Conservation (phyloP, 2,797 vertebrate species). For the Hafferia zeledoni region DNA sequence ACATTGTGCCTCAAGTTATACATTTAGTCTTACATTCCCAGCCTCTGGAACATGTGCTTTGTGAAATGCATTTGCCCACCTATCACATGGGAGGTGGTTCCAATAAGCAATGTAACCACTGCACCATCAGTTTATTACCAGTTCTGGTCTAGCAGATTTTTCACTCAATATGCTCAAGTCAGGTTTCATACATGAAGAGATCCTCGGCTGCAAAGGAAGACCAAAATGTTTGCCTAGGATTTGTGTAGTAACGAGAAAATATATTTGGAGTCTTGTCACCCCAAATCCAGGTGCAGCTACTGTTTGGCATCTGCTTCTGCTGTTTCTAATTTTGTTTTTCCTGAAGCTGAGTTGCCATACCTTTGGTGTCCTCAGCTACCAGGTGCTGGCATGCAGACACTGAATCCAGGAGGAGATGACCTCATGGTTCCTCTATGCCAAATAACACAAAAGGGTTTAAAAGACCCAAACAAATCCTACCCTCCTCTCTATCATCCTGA, state of each 20-base stretch:
- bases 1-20: not conserved
- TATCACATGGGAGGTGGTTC: not conserved
- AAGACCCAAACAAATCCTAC: not conserved
- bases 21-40: not conserved
- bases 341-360: not conserved
- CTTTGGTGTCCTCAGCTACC: not conserved
- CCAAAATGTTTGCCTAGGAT: not conserved
- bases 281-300: slow-evolving; percentile 66
- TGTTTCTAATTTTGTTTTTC: slow-evolving; percentile 54
- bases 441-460: not conserved
- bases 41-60: not conserved
- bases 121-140: not conserved
- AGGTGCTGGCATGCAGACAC: not conserved
- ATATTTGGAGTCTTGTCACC: slow-evolving; percentile 61
- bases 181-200: not conserved
- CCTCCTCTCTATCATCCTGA: not conserved
- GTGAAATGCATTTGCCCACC: not conserved
- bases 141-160: not conserved
- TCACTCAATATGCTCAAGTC: not conserved
- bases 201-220: not conserved
- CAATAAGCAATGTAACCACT: not conserved
- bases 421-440: not conserved
- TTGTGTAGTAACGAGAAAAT: slow-evolving; percentile 13
- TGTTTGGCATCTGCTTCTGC: slow-evolving; percentile 58
- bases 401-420: not conserved